phyloP scores from a whole-genome alignment of 2,113 vertebrate species.

The Tachysurus vachellii region DNA sequence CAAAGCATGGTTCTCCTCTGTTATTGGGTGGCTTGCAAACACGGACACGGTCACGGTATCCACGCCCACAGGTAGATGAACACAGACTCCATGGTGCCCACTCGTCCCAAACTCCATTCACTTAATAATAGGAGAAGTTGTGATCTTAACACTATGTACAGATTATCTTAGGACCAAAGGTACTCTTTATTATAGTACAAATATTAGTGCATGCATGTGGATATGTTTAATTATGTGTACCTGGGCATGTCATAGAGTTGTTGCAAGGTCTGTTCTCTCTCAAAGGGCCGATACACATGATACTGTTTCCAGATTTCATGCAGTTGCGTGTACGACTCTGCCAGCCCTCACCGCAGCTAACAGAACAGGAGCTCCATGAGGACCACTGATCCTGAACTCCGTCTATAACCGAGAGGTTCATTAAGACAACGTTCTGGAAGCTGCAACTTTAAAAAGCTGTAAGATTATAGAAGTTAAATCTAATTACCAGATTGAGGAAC shows the following conservation, averaged over 20 bases:
- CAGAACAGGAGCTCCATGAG: slow-evolving; percentile 89
- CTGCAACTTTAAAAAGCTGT: neutral
- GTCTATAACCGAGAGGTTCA: slow-evolving; percentile 68
- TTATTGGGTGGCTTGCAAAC: slow-evolving; percentile 89
- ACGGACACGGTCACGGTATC: slow-evolving; percentile 89
- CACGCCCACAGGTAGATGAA: slow-evolving; percentile 93
- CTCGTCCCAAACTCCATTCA: slow-evolving; percentile 93
- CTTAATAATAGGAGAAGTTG: slow-evolving; percentile 63
- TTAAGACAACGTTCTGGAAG: neutral
- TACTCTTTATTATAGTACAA: neutral
- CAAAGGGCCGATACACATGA: slow-evolving; percentile 90
- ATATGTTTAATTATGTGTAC: slow-evolving; percentile 62
- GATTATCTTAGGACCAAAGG: neutral
- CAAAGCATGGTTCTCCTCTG: slow-evolving; percentile 88
- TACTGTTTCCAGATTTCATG: slow-evolving; percentile 85
- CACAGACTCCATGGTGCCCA: slow-evolving; percentile 99
- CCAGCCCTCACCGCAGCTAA: slow-evolving; percentile 93
- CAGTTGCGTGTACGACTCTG: slow-evolving; percentile 91
- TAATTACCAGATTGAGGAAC: slow-evolving; percentile 73
- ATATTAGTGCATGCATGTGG: neutral
- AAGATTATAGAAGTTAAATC: neutral
- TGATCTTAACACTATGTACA: neutral
- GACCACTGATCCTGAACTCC: slow-evolving; percentile 90
- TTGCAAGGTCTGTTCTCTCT: slow-evolving; percentile 94
- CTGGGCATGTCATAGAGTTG: slow-evolving; percentile 89